Evolutionary conservation across 2,888 invertebrate species (phyloP), one percentile per base, ranked within the genome.

Genomic region (Polyploca ridens): DNA sequence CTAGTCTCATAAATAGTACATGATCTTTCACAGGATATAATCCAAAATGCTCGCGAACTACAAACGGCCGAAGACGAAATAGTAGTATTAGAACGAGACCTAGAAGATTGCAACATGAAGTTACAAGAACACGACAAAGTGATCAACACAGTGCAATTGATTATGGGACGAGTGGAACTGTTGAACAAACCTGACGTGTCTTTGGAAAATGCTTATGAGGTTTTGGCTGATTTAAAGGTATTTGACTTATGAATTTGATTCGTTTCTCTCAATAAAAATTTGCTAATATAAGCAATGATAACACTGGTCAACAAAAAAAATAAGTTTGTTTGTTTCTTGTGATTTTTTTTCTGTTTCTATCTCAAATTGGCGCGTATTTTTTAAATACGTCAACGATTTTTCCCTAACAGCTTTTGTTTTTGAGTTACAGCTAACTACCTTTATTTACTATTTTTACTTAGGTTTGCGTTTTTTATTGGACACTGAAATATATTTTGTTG

Each of bases 61-160:
- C 96, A 97, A 62, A 95, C 96, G 70, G 96, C 97, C 8, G 96
- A 96, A 77, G 98, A 99, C 82, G 95, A 96, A 74, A 95, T 97
- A 7, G 95, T 97, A 0, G 96, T 96, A 0, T 89, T 99, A 27
- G 96, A 97, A 75, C 95, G 97, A 66, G 99, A 99, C 83, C 94
- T 97, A 62, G 95, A 95, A 27, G 96, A 96, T 64, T 93, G 98
- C 63, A 94, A 95, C 63, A 95, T 95, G 63, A 93, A 96, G 41
- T 89, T 98, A 19, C 91, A 94, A 5, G 95, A 97, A 44, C 98
- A 99, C 78, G 96, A 96, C 57, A 93, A 95, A 63, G 95, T 97
- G 64, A 96, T 98, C 44, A 68, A 69, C n/a, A 87, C 85, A 59
- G 85, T 99, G 66, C 95, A 97, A 75, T 94, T 94, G 59, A 96